These are phyloP conservation scores for Drosophila paracracens DNA, from an alignment of 2,888 invertebrate species.

Conservation along the genomic window DNA sequence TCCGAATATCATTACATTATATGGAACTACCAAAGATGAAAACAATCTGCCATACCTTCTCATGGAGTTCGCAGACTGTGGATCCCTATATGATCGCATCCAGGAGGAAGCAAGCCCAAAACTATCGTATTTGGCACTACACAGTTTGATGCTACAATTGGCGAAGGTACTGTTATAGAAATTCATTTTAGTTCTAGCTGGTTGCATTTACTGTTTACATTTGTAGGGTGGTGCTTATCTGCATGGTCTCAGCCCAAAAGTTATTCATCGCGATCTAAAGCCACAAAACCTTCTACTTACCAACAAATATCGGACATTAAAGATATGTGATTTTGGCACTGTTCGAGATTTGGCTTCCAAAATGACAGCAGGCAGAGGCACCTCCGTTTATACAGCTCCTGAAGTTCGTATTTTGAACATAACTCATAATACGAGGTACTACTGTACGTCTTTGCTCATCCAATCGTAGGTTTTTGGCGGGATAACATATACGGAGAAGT, in stretches of 20 bases:
- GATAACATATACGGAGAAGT: fast-evolving
- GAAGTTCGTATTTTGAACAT: slow-evolving; percentile 1
- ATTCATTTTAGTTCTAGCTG: neutral
- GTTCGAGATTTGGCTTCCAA: neutral
- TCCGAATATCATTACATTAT: slow-evolving; percentile 2
- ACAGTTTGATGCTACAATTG: slow-evolving; percentile 1
- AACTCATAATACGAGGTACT: neutral
- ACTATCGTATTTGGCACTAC: neutral
- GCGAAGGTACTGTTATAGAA: neutral
- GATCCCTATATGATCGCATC: neutral
- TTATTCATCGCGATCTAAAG: slow-evolving; percentile 56
- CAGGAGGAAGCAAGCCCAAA: fast-evolving
- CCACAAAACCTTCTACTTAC: slow-evolving; percentile 37
- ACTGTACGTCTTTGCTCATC: neutral
- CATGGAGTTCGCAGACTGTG: neutral
- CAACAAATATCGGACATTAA: slow-evolving; percentile 13
- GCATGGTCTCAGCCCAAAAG: slow-evolving; percentile 12
- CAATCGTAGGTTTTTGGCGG: fast-evolving
- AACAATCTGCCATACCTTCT: neutral
- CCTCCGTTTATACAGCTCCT: fast-evolving
- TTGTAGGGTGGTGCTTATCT: slow-evolving; percentile 40
- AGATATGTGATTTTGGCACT: slow-evolving; percentile 51
- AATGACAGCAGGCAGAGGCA: neutral
- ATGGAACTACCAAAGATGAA: neutral
- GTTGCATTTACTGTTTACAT: neutral